A percentile compares a stretch with the other conserved stretches of the same genome.
Conservation (phyloP, 2,113 vertebrate genomes). For the Sigmodon hispidus region DNA sequence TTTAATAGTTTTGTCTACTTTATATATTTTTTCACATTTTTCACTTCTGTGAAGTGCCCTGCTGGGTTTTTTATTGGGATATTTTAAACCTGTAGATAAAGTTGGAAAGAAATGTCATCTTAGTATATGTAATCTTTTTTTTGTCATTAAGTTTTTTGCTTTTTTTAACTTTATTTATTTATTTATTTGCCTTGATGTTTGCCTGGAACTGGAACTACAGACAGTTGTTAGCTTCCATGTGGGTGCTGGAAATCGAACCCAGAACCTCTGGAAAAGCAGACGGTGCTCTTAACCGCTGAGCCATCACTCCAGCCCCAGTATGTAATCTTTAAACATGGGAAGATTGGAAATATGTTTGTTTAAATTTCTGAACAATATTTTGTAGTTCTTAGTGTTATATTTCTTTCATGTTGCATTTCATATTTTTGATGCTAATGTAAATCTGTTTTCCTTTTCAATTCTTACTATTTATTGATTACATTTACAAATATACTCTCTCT, state of each 20-base stretch:
- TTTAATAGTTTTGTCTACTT: constrained; percentile 18
- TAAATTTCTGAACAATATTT: constrained; percentile 12
- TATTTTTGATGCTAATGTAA: constrained; percentile 29
- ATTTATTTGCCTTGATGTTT: too few species aligned
- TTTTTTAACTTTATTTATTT: too few species aligned
- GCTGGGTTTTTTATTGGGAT: background rate
- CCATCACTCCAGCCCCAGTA: too few species aligned
- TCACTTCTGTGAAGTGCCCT: background rate
- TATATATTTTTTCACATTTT: constrained; percentile 28
- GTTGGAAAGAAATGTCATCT: background rate
- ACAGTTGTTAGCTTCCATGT: too few species aligned
- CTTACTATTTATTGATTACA: background rate
- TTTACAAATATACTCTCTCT: background rate
- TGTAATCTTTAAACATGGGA: background rate
- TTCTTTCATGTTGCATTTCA: background rate
- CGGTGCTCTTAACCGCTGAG: too few species aligned
- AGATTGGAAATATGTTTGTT: background rate
- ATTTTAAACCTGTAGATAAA: background rate
- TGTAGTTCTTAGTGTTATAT: constrained; percentile 2
- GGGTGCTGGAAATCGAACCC: too few species aligned
- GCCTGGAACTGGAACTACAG: too few species aligned
- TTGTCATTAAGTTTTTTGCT: too few species aligned
- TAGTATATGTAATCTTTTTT: too few species aligned
- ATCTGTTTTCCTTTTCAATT: constrained; percentile 34
- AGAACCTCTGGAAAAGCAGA: too few species aligned